Evolutionary conservation across 2,797 vertebrate genomes (phyloP), one percentile per base, ranked within the genome.

Genomic region (Siniperca undulata): DNA sequence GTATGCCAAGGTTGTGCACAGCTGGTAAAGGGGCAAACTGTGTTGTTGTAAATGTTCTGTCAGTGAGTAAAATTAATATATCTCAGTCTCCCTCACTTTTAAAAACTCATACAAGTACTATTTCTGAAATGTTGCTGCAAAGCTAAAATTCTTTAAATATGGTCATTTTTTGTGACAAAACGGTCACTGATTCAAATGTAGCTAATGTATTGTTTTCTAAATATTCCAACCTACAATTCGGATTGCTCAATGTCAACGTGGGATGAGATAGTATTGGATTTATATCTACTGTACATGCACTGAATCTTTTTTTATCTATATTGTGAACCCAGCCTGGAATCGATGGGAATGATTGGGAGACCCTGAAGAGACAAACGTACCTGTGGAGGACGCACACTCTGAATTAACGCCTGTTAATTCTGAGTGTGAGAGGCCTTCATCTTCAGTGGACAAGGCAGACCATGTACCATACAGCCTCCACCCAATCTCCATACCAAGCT

Each of bases 311-410:
- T n/a, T 27, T 27, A 30, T 50, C 11, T 36, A 8, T 67, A 3
- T 14, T 55, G 22, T 52, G 52, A 58, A 66, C 19, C 4, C 40
- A 92, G 91, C 78, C 60, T n/a, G 61, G 24, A 42, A 46, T 48
- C 27, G 82, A 83, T 19, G 56, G 36, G 42, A 44, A 70, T 8
- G 80, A 90, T 77, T 86, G 86, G 90, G 56, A 84, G 61, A 87
- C 55, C 40, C 85, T 89, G 68, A 86, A 69, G 53, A 65, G 52
- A 55, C 87, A 86, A 76, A 38, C 65, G 1, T 77, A 83, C 74
- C 80, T 83, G 42, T 62, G 75, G 87, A 90, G 75, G 73, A 91
- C 50, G 14, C 50, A 44, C 14, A 53, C 62, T 30, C 30, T n/a
- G n/a, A n/a, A n/a, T n/a, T n/a, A n/a, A n/a, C 70, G 53, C 34